phyloP scores from a whole-genome alignment of 1,140 invertebrate genomes.

The Cataglyphis hispanica region DNA sequence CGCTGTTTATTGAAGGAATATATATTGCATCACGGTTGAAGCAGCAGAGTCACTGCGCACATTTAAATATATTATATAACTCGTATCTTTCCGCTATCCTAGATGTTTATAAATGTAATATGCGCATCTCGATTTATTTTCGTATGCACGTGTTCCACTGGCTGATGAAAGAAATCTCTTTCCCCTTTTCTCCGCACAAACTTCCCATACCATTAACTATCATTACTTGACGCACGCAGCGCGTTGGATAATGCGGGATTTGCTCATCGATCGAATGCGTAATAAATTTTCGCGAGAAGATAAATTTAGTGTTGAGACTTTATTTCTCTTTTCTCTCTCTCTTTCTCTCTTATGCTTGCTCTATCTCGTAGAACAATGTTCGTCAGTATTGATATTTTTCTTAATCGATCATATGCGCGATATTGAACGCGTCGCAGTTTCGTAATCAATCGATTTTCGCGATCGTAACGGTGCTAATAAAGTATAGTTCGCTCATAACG shows the following conservation, averaged over 20 bases:
- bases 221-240: slow-evolving; percentile 66
- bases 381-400: slow-evolving; percentile 11
- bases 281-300: slow-evolving; percentile 11
- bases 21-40: slow-evolving; percentile 66
- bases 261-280: slow-evolving; percentile 56
- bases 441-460: slow-evolving; percentile 22
- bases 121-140: slow-evolving; percentile 47
- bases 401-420: slow-evolving; percentile 18
- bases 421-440: background rate
- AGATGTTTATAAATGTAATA: slow-evolving; percentile 51
- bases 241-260: slow-evolving; percentile 71
- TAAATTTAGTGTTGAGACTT: slow-evolving; percentile 51
- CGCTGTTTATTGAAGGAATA: slow-evolving; percentile 1
- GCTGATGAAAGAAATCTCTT: slow-evolving; percentile 73
- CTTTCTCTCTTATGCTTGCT: slow-evolving; percentile 21
- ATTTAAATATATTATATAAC: slow-evolving; percentile 55
- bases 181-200: slow-evolving; percentile 41
- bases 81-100: background rate
- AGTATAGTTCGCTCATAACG: background rate
- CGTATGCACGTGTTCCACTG: slow-evolving; percentile 16
- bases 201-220: slow-evolving; percentile 77
- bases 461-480: slow-evolving; percentile 14
- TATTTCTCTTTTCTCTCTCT: too few species aligned
- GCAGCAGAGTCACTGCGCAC: background rate
- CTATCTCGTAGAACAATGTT: slow-evolving; percentile 14